These are phyloP conservation scores for Aegithalos caudatus DNA, from an alignment of 2,113 vertebrate species.

Conservation along the genomic window DNA sequence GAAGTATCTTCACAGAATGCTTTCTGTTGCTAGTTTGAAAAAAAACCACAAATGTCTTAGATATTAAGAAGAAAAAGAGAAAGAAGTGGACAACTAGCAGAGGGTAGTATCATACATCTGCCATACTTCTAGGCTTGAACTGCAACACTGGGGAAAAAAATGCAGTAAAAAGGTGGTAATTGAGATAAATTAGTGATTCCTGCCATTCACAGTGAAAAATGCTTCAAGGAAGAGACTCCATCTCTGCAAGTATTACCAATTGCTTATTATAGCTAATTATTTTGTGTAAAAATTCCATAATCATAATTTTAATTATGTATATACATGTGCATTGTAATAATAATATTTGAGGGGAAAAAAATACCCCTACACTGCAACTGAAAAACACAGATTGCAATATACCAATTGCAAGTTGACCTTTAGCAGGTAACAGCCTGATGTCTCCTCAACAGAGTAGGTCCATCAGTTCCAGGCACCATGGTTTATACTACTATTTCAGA, in stretches of 20 bases:
- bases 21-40: neutral
- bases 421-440: neutral
- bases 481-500: neutral
- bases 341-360: neutral
- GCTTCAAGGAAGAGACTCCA: neutral
- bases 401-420: neutral
- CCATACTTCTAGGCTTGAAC: neutral
- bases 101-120: neutral
- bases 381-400: neutral
- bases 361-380: neutral
- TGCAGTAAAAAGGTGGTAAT: neutral
- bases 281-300: neutral
- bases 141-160: neutral
- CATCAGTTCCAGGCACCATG: neutral
- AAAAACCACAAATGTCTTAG: neutral
- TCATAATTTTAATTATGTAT: neutral
- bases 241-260: neutral
- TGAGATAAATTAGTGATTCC: neutral
- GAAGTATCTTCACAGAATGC: neutral
- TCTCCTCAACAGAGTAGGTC: neutral
- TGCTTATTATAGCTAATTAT: neutral
- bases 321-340: neutral
- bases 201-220: neutral
- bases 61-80: neutral
- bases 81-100: neutral